Evolutionary conservation across 2,888 invertebrate species (phyloP), one percentile per base, ranked within the genome.

Genomic region (Trachelus iudaicus): DNA sequence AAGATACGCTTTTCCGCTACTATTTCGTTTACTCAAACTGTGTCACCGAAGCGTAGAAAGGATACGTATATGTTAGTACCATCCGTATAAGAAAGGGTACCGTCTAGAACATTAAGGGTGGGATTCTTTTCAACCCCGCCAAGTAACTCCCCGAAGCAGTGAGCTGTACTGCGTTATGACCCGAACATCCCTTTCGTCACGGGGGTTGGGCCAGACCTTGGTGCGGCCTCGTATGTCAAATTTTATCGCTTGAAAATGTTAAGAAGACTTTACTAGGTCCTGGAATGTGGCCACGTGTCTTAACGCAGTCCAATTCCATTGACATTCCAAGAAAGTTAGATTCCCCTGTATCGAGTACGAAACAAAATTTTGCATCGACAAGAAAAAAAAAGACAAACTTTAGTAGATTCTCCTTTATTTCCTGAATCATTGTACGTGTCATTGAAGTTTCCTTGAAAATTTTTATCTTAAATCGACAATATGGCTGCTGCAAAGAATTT

Each of bases 191-290:
- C 89, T 78, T 76, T 40, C 15, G 40, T 15, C 15, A 40, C 2
- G 85, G 82, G 84, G 80, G 83, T 81, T 78, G 82, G 80, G 81
- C 75, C 82, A 83, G 85, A 87, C 83, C 80, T 81, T 80, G 79
- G 80, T 82, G 83, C 83, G 77, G 82, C 84, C 40, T 40, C 89
- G 87, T 91, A 90, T 89, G 89, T 91, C 90, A 91, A 83, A 89
- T 89, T 91, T 91, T 91, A 91, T 91, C 88, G 90, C 85, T 86
- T 81, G 89, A 89, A 87, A 90, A 88, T 85, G 83, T 82, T 83
- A 83, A 87, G 84, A 77, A 69, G 69, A 69, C 69, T 69, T 69
- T 69, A 30, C 69, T 11, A 69, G 69, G 40, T 15, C 69, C 33
- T 69, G 69, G 69, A 69, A 30, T 69, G n/a, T 30, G 33, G 69